phyloP scores from a whole-genome alignment of 2,113 vertebrate species.

The Hypanus sabinus region DNA sequence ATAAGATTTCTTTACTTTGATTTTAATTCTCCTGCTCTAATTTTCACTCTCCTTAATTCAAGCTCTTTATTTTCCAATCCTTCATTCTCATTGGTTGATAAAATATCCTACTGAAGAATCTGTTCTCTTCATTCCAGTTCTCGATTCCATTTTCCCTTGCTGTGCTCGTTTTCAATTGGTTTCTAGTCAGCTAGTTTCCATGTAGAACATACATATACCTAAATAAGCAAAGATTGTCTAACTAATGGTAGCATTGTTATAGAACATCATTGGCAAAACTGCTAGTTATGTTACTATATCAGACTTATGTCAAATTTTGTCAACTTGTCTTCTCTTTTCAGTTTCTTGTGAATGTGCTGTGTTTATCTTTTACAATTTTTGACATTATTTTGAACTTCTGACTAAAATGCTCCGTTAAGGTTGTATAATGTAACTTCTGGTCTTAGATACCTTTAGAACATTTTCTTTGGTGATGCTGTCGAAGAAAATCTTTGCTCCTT shows the following conservation, averaged over 20 bases:
- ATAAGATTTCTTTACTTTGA: no score
- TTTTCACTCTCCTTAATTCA: no score
- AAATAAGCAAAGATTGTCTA: neutral
- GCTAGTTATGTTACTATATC: neutral
- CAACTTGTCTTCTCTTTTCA: neutral
- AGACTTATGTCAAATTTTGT: neutral
- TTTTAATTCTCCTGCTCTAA: no score
- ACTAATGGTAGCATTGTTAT: neutral
- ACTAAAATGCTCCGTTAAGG: neutral
- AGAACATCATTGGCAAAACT: neutral
- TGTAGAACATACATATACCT: neutral
- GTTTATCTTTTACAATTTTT: neutral
- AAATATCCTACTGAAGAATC: no score
- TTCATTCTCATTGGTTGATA: no score
- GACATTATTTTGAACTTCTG: neutral
- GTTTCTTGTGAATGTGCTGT: neutral
- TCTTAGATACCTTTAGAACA: constrained; percentile 52
- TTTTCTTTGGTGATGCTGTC: constrained; percentile 53
- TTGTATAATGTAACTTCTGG: neutral
- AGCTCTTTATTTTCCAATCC: no score
- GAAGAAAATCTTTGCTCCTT: constrained; percentile 48
- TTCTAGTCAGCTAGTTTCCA: neutral
- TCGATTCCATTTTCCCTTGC: no score
- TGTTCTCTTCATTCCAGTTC: no score
- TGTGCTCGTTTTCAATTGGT: no score